Conservation (phyloP, 2,113 vertebrate genomes). For the Tetrax tetrax region DNA sequence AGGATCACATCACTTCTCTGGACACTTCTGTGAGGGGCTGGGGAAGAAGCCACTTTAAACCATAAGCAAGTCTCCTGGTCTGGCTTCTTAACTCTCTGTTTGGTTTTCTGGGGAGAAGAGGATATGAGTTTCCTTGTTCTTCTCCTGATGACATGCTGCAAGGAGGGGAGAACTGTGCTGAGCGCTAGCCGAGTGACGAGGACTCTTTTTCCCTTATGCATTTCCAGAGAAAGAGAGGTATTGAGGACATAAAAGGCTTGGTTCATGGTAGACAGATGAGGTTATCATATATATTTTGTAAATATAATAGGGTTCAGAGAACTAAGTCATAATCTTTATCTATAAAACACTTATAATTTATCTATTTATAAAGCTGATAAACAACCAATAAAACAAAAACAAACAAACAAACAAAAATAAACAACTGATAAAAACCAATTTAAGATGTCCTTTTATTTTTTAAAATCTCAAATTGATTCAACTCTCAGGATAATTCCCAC, state of each 20-base stretch:
- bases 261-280: background rate
- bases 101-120: background rate
- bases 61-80: background rate
- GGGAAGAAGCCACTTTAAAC: background rate
- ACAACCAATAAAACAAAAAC: no score
- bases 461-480: background rate
- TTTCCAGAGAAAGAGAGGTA: background rate
- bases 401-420: no score
- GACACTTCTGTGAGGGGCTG: rapidly evolving
- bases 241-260: background rate
- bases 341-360: constrained; percentile 22
- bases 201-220: background rate
- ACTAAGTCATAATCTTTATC: background rate
- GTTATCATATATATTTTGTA: background rate
- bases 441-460: constrained; percentile 5
- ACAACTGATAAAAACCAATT: no score
- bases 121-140: background rate
- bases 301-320: background rate
- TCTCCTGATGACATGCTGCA: background rate
- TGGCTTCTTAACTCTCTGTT: background rate
- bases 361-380: constrained; percentile 16
- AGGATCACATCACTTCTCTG: background rate
- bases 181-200: background rate
- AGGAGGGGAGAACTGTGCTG: background rate
- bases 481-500: background rate